Evolutionary conservation across 2,113 vertebrate genomes (phyloP).

Genomic region (Misgurnus mizolepis): DNA sequence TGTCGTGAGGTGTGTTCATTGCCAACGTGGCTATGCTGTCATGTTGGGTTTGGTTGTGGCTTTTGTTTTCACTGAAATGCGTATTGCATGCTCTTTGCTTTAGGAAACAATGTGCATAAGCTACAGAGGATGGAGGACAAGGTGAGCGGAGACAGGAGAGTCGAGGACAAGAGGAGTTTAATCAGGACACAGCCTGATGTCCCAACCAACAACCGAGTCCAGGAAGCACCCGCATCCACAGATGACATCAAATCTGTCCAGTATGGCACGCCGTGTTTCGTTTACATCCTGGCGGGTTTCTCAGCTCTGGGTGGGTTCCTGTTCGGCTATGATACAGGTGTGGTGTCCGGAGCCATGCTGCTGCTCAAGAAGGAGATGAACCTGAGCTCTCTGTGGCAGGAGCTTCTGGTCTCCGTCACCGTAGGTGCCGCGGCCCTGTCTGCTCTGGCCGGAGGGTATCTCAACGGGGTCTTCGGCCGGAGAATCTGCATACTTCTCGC

Average conservation of each 20-base stretch:
- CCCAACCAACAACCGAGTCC: slow-evolving; percentile 65
- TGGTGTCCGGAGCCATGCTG: slow-evolving; percentile 95
- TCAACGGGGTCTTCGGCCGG: slow-evolving; percentile 84
- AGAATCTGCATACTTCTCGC: slow-evolving; percentile 86
- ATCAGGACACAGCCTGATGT: slow-evolving; percentile 69
- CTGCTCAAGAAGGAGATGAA: slow-evolving; percentile 89
- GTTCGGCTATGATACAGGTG: slow-evolving; percentile 96
- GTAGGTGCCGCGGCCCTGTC: slow-evolving; percentile 89
- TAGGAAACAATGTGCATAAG: slow-evolving; percentile 77
- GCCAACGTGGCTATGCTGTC: neutral
- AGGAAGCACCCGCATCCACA: slow-evolving; percentile 13
- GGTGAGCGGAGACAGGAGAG: slow-evolving; percentile 75
- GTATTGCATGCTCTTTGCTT: slow-evolving; percentile 54
- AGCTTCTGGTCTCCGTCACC: slow-evolving; percentile 91
- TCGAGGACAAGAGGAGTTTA: slow-evolving; percentile 74
- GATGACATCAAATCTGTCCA: slow-evolving; percentile 71
- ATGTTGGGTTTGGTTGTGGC: neutral
- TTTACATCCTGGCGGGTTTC: slow-evolving; percentile 78
- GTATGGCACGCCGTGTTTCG: slow-evolving; percentile 76
- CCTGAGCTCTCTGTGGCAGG: slow-evolving; percentile 90
- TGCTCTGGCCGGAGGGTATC: slow-evolving; percentile 82
- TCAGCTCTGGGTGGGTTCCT: slow-evolving; percentile 94
- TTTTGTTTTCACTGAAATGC: neutral
- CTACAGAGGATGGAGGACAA: slow-evolving; percentile 73
- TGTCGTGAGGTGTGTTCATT: neutral